Evolutionary conservation across 1,140 invertebrate species (phyloP).

Genomic region (Nebria ingens): DNA sequence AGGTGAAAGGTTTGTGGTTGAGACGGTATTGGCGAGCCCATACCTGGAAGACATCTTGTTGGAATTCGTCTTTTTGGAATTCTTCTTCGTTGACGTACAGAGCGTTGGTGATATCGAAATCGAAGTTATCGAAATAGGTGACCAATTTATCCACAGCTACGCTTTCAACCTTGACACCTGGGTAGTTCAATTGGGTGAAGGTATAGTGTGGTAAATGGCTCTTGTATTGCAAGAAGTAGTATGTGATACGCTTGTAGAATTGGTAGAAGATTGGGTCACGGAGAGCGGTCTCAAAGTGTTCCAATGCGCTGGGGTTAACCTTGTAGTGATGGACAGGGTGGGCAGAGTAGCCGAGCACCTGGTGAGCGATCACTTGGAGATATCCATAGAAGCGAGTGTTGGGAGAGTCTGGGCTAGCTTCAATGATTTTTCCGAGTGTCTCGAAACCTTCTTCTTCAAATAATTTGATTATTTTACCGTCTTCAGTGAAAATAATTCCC

Average conservation of each 20-base stretch:
- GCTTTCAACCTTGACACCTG: constrained; percentile 47
- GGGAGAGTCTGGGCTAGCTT: constrained; percentile 52
- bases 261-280: constrained; percentile 58
- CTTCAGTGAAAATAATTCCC: constrained; percentile 40
- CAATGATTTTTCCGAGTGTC: constrained; percentile 53
- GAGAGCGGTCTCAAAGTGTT: constrained; percentile 45
- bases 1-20: constrained; percentile 54
- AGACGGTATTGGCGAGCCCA: constrained; percentile 36
- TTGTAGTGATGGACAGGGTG: constrained; percentile 22
- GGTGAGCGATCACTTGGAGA: constrained; percentile 43
- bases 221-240: constrained; percentile 36
- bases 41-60: constrained; percentile 31
- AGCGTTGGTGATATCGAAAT: constrained; percentile 55
- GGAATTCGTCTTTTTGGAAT: constrained; percentile 15
- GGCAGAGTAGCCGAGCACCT: constrained; percentile 42
- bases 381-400: constrained; percentile 53
- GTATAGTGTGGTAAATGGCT: constrained; percentile 43
- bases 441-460: constrained; percentile 39
- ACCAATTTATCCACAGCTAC: constrained; percentile 50
- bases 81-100: constrained; percentile 34
- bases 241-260: constrained; percentile 43
- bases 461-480: constrained; percentile 41
- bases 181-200: constrained; percentile 45
- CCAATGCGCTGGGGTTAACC: constrained; percentile 31
- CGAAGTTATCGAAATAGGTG: constrained; percentile 61